Evolutionary conservation across 2,113 vertebrate genomes (phyloP).

Genomic region (Bubalus kerabau): DNA sequence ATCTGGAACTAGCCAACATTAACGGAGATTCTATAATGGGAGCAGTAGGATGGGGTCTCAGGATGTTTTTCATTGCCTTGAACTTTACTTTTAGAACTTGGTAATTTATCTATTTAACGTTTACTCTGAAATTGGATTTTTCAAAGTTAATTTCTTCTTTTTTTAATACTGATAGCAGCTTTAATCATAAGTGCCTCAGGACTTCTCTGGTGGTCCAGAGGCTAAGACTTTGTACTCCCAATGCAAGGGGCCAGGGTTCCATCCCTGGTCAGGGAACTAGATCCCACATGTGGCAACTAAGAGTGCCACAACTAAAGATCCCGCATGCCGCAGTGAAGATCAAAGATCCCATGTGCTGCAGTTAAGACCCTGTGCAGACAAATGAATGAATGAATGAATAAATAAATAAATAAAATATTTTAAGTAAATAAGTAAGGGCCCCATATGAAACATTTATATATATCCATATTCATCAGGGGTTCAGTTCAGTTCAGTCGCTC

Average conservation of each 20-base stretch:
- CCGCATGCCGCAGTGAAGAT: background rate
- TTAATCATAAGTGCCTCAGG: background rate
- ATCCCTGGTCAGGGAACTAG: background rate
- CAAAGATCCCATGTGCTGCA: background rate
- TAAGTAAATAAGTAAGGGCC: background rate
- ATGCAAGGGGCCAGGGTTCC: background rate
- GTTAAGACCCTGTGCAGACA: accelerated
- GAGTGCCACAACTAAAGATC: background rate
- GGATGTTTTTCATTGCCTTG: background rate
- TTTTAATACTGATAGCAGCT: background rate
- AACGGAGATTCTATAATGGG: background rate
- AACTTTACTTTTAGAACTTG: background rate
- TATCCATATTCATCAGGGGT: background rate
- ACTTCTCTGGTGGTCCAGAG: background rate
- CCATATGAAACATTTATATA: background rate
- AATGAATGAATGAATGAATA: background rate
- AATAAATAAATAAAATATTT: background rate
- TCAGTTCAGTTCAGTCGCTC: too few relatives aligned
- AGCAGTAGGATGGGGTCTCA: background rate
- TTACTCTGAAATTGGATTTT: background rate
- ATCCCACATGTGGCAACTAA: background rate
- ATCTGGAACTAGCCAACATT: background rate
- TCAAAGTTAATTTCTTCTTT: background rate
- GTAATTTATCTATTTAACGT: background rate
- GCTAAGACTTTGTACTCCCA: background rate